phyloP scores from a whole-genome alignment of 92 coral and sea anemone genomes.

The Porites rus region DNA sequence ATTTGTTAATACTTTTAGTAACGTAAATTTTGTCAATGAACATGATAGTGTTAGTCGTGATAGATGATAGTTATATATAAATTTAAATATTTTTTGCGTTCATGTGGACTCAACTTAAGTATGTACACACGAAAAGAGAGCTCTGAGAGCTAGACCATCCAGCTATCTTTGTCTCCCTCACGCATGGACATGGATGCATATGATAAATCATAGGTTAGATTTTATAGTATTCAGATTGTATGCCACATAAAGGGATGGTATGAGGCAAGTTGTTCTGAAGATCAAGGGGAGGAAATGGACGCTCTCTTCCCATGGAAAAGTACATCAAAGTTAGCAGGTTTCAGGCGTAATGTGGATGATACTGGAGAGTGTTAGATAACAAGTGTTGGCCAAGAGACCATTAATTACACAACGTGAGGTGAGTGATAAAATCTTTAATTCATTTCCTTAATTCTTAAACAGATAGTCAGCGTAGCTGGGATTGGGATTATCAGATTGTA shows the following conservation, averaged over 20 bases:
- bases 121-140: too few relatives aligned
- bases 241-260: not conserved
- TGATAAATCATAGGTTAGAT: not conserved
- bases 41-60: conserved; percentile 15
- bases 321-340: not conserved
- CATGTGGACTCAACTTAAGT: not conserved
- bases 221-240: too few relatives aligned
- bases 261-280: conserved; percentile 12
- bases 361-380: too few relatives aligned
- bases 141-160: not conserved
- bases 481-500: too few relatives aligned
- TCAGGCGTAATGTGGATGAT: too few relatives aligned
- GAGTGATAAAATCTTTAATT: too few relatives aligned
- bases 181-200: conserved; percentile 7
- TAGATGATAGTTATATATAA: not conserved
- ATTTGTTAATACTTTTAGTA: too few relatives aligned
- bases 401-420: too few relatives aligned
- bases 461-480: too few relatives aligned
- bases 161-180: not conserved
- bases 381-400: too few relatives aligned
- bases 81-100: conserved; percentile 6
- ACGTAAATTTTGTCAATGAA: not conserved
- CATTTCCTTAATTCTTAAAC: too few relatives aligned
- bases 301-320: conserved; percentile 4
- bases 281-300: conserved; percentile 4